Conservation (phyloP, 2,113 vertebrate species). For the Solea solea region DNA sequence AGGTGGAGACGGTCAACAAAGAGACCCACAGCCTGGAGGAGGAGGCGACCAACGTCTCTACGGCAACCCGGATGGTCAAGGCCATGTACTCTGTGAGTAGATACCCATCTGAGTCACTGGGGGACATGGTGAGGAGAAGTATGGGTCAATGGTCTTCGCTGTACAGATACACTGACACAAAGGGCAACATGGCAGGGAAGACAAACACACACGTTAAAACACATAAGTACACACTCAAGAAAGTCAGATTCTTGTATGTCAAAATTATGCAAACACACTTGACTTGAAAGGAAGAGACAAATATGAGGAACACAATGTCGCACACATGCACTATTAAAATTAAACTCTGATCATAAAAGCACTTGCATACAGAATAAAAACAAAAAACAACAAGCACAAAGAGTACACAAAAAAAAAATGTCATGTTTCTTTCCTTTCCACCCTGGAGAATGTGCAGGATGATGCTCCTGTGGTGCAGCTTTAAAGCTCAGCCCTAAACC, state of each 20-base stretch:
- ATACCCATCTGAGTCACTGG: slow-evolving; percentile 74
- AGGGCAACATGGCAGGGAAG: slow-evolving; percentile 27
- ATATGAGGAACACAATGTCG: no score
- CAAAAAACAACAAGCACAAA: background rate
- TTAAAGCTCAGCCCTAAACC: slow-evolving; percentile 28
- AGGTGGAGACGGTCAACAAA: slow-evolving; percentile 96
- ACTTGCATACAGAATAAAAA: no score
- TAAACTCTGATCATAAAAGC: background rate
- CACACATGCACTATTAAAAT: background rate
- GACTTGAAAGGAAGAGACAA: no score
- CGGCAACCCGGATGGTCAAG: slow-evolving; percentile 94
- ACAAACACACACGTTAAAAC: background rate
- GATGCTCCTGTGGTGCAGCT: background rate
- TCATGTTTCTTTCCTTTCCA: slow-evolving; percentile 28
- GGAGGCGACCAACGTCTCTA: slow-evolving; percentile 89
- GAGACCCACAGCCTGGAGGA: slow-evolving; percentile 92
- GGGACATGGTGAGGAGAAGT: slow-evolving; percentile 45
- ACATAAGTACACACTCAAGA: background rate
- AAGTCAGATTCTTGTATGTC: background rate
- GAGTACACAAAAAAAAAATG: background rate
- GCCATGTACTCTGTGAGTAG: slow-evolving; percentile 93
- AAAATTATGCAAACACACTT: background rate
- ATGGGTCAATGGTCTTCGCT: slow-evolving; percentile 60
- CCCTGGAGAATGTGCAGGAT: slow-evolving; percentile 28
- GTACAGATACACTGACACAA: slow-evolving; percentile 39